These are phyloP conservation scores for Bombus affinis DNA, from an alignment of 1,140 invertebrate species.

Conservation along the genomic window DNA sequence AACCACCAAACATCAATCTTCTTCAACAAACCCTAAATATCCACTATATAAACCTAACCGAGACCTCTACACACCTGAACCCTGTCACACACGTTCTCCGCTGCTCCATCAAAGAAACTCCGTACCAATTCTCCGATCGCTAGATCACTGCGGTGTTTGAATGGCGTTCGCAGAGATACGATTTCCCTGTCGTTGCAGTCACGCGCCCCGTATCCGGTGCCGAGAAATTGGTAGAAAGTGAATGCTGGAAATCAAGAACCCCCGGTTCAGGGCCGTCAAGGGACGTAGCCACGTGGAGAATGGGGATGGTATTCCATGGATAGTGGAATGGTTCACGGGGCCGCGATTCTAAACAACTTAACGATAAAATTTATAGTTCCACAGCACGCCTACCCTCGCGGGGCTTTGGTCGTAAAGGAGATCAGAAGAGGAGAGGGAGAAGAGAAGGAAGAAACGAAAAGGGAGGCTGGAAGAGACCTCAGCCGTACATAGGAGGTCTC, in stretches of 20 bases:
- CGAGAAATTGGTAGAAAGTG: conserved; percentile 2
- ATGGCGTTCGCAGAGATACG: too few relatives aligned
- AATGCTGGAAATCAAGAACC: conserved; percentile 75
- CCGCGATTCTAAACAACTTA: conserved; percentile 81
- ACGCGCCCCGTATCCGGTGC: too few relatives aligned
- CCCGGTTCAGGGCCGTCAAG: conserved; percentile 51
- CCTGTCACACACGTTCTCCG: not conserved
- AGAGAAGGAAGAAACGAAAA: conserved; percentile 32
- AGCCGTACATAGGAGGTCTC: conserved; percentile 76
- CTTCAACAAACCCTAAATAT: not conserved
- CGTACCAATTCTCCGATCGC: too few relatives aligned
- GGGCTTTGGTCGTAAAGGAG: conserved; percentile 28
- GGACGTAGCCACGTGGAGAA: not conserved
- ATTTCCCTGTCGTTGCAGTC: too few relatives aligned
- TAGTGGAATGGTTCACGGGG: conserved; percentile 62
- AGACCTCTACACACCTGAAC: too few relatives aligned
- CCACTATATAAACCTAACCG: too few relatives aligned
- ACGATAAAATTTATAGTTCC: conserved; percentile 83
- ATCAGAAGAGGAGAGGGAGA: conserved; percentile 7
- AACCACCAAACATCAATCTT: not conserved
- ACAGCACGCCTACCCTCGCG: conserved; percentile 77
- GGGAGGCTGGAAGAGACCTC: conserved; percentile 63
- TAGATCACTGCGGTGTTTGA: too few relatives aligned
- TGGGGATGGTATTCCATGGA: not conserved
- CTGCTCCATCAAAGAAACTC: too few relatives aligned